Conservation (phyloP, 2,888 invertebrate genomes). For the Melanostoma mellinum region DNA sequence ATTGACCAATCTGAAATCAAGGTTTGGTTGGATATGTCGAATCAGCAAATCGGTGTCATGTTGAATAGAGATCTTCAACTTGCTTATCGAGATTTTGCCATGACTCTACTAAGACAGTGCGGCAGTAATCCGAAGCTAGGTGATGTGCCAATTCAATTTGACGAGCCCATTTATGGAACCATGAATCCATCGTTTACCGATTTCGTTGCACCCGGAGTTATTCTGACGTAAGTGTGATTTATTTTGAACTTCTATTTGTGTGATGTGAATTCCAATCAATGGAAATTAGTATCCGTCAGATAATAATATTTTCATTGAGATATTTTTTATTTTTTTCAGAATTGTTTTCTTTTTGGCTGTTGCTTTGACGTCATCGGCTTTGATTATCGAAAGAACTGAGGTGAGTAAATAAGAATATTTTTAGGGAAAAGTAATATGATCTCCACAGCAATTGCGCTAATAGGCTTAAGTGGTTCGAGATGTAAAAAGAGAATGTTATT, state of each 20-base stretch:
- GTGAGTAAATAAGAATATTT: slow-evolving; percentile 74
- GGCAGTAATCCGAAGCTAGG: slow-evolving; percentile 92
- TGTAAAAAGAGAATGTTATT: too few relatives aligned
- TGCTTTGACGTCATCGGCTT: slow-evolving; percentile 94
- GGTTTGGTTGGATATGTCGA: slow-evolving; percentile 96
- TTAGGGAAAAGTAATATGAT: not conserved
- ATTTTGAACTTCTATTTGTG: not conserved
- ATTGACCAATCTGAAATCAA: slow-evolving; percentile 93
- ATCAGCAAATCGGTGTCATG: slow-evolving; percentile 96
- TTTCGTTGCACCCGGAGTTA: slow-evolving; percentile 97
- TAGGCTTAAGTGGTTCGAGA: too few relatives aligned
- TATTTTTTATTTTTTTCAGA: slow-evolving; percentile 82
- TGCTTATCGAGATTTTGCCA: slow-evolving; percentile 93
- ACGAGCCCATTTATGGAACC: slow-evolving; percentile 93
- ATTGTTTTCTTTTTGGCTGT: slow-evolving; percentile 98
- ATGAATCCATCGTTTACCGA: slow-evolving; percentile 96
- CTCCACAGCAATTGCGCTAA: too few relatives aligned
- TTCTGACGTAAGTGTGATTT: slow-evolving; percentile 89
- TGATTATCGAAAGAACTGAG: slow-evolving; percentile 95
- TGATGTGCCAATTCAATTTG: slow-evolving; percentile 94
- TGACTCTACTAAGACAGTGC: slow-evolving; percentile 88
- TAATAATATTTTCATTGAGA: slow-evolving; percentile 28
- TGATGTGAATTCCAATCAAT: slow-evolving; percentile 9
- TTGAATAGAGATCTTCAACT: slow-evolving; percentile 92
- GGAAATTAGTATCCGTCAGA: too few relatives aligned